Conservation (phyloP, 2,113 vertebrate species). For the Potamarius usumacintae region DNA sequence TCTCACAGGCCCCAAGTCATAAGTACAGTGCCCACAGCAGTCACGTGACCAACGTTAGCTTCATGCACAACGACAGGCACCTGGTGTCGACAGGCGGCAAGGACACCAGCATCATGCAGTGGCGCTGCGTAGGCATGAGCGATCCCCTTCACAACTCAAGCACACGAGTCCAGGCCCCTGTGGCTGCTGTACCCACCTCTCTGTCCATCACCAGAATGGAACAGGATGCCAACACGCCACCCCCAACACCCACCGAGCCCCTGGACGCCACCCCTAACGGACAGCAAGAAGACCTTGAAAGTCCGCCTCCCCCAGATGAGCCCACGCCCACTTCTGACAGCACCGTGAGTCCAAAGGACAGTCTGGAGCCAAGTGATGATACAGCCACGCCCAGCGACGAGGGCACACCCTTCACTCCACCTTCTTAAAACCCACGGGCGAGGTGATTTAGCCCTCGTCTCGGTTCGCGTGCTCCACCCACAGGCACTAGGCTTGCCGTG, state of each 20-base stretch:
- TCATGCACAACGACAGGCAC: constrained; percentile 86
- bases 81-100: constrained; percentile 97
- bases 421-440: constrained; percentile 61
- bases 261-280: constrained; percentile 65
- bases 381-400: constrained; percentile 72
- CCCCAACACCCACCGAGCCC: constrained; percentile 29
- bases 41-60: constrained; percentile 98
- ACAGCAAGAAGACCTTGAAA: constrained; percentile 63
- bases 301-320: constrained; percentile 56
- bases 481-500: constrained; percentile 30
- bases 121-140: constrained; percentile 80
- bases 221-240: constrained; percentile 32
- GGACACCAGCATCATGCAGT: constrained; percentile 97
- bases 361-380: constrained; percentile 74
- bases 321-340: constrained; percentile 70
- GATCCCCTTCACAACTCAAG: constrained; percentile 62
- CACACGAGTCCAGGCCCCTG: constrained; percentile 55
- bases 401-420: constrained; percentile 65
- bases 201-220: constrained; percentile 15
- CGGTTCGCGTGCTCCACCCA: constrained; percentile 28
- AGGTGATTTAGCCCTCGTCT: neutral
- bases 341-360: constrained; percentile 75
- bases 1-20: constrained; percentile 87
- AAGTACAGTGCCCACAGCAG: constrained; percentile 98
- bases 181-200: constrained; percentile 47